These are phyloP conservation scores for Meloe dianella DNA, from an alignment of 2,888 invertebrate species.

Conservation along the genomic window DNA sequence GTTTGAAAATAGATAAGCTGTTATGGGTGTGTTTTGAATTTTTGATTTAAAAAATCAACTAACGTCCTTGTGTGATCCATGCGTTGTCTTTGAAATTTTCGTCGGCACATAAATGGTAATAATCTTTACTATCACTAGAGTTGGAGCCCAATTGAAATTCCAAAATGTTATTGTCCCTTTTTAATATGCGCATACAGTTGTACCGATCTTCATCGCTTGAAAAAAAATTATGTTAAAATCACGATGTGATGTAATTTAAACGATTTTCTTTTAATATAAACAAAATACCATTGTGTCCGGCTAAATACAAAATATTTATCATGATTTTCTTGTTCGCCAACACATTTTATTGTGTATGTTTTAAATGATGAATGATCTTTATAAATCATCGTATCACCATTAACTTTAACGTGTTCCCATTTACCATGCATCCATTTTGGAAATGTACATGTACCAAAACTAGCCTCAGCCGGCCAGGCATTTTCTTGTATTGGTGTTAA, in stretches of 20 bases:
- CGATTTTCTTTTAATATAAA: slow-evolving; percentile 11
- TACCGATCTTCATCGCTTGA: slow-evolving; percentile 66
- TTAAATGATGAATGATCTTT: slow-evolving; percentile 63
- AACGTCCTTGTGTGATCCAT: slow-evolving; percentile 70
- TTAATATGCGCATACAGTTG: slow-evolving; percentile 66
- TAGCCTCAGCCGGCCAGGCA: slow-evolving; percentile 57
- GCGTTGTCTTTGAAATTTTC: slow-evolving; percentile 62
- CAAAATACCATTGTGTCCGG: slow-evolving; percentile 63
- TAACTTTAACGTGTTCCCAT: slow-evolving; percentile 66
- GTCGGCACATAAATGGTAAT: slow-evolving; percentile 50
- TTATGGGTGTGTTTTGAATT: slow-evolving; percentile 1
- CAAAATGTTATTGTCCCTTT: slow-evolving; percentile 66
- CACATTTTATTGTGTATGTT: slow-evolving; percentile 63
- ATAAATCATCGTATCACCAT: slow-evolving; percentile 60
- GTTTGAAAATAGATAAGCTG: background rate
- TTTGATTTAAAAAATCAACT: slow-evolving; percentile 48
- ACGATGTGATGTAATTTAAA: background rate
- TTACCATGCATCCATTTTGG: slow-evolving; percentile 69
- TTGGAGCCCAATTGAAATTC: slow-evolving; percentile 65
- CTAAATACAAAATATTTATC: slow-evolving; percentile 62
- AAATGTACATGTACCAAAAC: slow-evolving; percentile 59
- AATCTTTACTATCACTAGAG: slow-evolving; percentile 49
- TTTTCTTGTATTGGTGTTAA: slow-evolving; percentile 56
- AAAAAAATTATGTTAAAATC: slow-evolving; percentile 42
- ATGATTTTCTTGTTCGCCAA: slow-evolving; percentile 51